Percentiles rank a stretch among this genome's conserved stretches.
Evolutionary conservation across 2,797 vertebrate species (phyloP).

Genomic region (Sebastes diaconus): DNA sequence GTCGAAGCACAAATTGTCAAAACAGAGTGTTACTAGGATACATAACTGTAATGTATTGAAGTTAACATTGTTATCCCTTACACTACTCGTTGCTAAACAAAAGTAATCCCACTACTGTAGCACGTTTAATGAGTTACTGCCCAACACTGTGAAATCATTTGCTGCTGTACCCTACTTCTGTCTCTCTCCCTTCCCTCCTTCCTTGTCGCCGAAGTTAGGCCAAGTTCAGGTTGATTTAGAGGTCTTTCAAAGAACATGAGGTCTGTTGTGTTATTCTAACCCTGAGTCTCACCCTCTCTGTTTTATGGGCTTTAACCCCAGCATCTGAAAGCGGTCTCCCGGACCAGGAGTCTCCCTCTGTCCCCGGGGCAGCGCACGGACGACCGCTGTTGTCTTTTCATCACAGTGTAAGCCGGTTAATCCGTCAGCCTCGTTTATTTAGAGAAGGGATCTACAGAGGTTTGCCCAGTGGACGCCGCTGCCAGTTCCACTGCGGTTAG

Average conservation of each 20-base stretch:
- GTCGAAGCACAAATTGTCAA: background rate
- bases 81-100: background rate
- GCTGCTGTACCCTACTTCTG: background rate
- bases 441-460: slow-evolving; percentile 68
- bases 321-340: slow-evolving; percentile 24
- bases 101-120: background rate
- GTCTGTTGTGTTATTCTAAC: slow-evolving; percentile 70
- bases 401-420: slow-evolving; percentile 75
- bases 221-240: slow-evolving; percentile 68
- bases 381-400: slow-evolving; percentile 82
- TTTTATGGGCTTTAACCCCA: slow-evolving; percentile 21
- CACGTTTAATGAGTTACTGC: background rate
- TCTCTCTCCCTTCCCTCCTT: slow-evolving; percentile 10
- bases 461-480: slow-evolving; percentile 55
- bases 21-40: background rate
- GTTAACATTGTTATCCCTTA: background rate
- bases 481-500: slow-evolving; percentile 56
- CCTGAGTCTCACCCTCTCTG: slow-evolving; percentile 61
- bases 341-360: slow-evolving; percentile 39
- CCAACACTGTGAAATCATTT: background rate
- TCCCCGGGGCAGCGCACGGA: slow-evolving; percentile 51
- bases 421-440: slow-evolving; percentile 75
- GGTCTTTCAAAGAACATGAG: slow-evolving; percentile 62
- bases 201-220: slow-evolving; percentile 58
- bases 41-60: background rate